These are phyloP conservation scores for Myopa testacea DNA, from an alignment of 2,888 invertebrate species.

Conservation along the genomic window DNA sequence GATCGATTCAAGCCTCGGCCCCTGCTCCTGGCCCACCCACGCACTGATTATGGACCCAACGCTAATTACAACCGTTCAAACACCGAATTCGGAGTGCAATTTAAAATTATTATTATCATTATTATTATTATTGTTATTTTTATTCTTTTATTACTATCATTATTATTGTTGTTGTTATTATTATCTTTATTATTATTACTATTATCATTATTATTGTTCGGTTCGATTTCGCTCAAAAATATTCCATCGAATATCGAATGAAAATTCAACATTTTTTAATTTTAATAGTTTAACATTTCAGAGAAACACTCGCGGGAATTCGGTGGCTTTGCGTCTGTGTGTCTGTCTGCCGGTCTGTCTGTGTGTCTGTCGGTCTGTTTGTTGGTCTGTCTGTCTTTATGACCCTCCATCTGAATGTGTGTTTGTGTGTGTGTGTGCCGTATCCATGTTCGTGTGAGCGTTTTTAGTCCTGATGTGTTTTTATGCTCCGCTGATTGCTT, in stretches of 20 bases:
- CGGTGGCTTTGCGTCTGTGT: too few species aligned
- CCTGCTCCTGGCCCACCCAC: not conserved
- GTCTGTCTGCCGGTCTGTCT: too few species aligned
- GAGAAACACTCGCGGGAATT: not conserved
- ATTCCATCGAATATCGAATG: not conserved
- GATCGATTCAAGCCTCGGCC: not conserved
- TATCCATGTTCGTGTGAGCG: too few species aligned
- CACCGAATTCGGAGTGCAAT: slow-evolving; percentile 3
- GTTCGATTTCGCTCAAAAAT: too few species aligned
- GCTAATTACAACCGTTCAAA: slow-evolving; percentile 14
- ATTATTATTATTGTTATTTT: not conserved
- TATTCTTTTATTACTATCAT: slow-evolving; percentile 19
- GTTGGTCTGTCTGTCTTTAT: too few species aligned
- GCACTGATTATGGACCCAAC: slow-evolving; percentile 16
- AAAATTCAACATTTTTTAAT: not conserved
- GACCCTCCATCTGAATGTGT: too few species aligned
- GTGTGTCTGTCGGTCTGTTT: too few species aligned
- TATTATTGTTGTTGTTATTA: slow-evolving; percentile 16
- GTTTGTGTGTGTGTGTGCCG: too few species aligned
- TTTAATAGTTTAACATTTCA: not conserved
- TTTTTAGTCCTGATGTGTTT: too few species aligned
- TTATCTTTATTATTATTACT: slow-evolving; percentile 19
- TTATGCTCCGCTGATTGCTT: too few species aligned
- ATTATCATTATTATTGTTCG: too few species aligned
- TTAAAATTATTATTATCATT: slow-evolving; percentile 28